Base-by-base conservation (phyloP, 1,140 invertebrate species). In the Drosophila lini region DNA sequence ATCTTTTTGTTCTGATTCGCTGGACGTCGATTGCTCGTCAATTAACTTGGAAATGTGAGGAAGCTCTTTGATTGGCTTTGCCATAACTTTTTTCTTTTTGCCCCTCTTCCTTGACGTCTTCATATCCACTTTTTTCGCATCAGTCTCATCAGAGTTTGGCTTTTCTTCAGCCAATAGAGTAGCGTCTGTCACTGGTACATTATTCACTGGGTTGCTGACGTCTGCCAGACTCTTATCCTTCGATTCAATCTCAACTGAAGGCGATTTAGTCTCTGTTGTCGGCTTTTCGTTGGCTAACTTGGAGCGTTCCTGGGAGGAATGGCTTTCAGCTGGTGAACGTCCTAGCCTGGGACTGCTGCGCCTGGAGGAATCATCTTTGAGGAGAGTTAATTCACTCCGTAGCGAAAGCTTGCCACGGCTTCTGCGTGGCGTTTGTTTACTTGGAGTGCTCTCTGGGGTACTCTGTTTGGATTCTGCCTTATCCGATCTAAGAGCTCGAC, bases 331-430 rank as follows among this genome's bases (percentile, higher is more conserved):
- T 0, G 78, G 42, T 11, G 78, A 81, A 16, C 32, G 76, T 2
- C 58, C 47, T 1, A 81, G 3, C 13, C 78, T 59, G 1, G 78
- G 73, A 19, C 80, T 81, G 32, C 22, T 79, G 16, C 62, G 59
- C n/a, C 44, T 31, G 8, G 42, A 28, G 6, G 42, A 1, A 22
- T 78, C 57, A 13, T 42, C 34, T 6, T 16, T 41, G 32, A 67
- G 13, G 4, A 25, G 5, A 32, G 42, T 16, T 11, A 48, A 15
- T 5, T 77, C 65, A 7, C 28, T 16, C 28, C 40, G 68, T 2
- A 31, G 45, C 0, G 16, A 13, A 0, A 63, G 59, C 13, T 58
- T 79, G 1, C 28, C 40, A 15, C 79, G 79, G 34, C 67, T 81
- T 50, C 56, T 53, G 7, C 47, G 41, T 11, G n/a, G 0, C 2